These are phyloP conservation scores for Actenoides hombroni DNA, from an alignment of 2,113 vertebrate genomes.

Conservation along the genomic window DNA sequence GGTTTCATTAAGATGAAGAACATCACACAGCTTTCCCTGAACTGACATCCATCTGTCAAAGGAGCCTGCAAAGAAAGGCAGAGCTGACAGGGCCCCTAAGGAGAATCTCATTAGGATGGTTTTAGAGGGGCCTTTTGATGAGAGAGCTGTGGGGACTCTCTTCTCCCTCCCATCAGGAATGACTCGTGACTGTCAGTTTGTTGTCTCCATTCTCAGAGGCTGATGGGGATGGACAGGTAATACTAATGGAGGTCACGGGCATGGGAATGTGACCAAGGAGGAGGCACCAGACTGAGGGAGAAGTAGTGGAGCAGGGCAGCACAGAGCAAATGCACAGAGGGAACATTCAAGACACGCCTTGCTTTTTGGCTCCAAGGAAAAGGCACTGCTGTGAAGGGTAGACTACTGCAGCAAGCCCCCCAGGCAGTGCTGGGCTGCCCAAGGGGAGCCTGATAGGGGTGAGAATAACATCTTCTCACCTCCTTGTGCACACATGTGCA, in stretches of 20 bases:
- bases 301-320: background rate
- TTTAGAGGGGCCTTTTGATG: constrained; percentile 29
- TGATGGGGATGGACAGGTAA: constrained; percentile 46
- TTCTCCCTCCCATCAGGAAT: constrained; percentile 2
- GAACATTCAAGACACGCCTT: background rate
- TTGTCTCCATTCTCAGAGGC: background rate
- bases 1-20: constrained; percentile 62
- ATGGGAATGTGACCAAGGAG: constrained; percentile 18
- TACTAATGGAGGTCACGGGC: background rate
- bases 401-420: background rate
- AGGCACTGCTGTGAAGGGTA: background rate
- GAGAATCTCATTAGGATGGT: constrained; percentile 59
- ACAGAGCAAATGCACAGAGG: background rate
- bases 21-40: constrained; percentile 31
- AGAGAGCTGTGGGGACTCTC: background rate
- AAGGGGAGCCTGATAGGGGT: background rate
- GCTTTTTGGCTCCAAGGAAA: background rate
- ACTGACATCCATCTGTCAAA: constrained; percentile 66
- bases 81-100: constrained; percentile 59
- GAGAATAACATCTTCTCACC: background rate
- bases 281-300: background rate
- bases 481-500: background rate
- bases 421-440: background rate
- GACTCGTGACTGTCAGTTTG: constrained; percentile 10
- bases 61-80: constrained; percentile 47